Evolutionary conservation across 2,113 vertebrate genomes (phyloP).

Genomic region (Indri indri): DNA sequence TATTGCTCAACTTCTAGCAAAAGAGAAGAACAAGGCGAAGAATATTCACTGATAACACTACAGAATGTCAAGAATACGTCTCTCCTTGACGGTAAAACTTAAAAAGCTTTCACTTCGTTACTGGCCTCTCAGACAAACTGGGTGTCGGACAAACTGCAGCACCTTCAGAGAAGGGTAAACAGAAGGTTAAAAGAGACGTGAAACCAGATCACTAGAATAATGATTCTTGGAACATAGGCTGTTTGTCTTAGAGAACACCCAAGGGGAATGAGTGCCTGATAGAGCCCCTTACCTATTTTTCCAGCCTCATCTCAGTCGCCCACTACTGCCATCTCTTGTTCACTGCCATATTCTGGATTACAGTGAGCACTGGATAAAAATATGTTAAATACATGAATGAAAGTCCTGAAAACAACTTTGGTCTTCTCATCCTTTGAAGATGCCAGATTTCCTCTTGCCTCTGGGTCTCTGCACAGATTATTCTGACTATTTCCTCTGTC

Average conservation of each 20-base stretch:
- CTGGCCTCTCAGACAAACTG: neutral
- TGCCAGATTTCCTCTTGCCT: neutral
- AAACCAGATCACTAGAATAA: neutral
- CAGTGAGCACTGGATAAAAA: neutral
- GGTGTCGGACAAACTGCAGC: neutral
- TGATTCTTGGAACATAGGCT: neutral
- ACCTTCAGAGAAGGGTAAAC: neutral
- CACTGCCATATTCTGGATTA: neutral
- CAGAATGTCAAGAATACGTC: neutral
- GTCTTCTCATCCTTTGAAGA: neutral
- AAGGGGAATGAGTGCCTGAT: neutral
- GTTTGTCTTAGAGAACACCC: neutral
- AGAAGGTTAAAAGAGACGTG: neutral
- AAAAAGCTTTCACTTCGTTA: neutral
- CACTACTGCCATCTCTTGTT: neutral
- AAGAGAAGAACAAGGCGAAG: neutral
- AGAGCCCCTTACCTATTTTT: fast-evolving
- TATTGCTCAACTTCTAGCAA: neutral
- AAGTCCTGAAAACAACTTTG: neutral
- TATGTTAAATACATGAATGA: neutral
- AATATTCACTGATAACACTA: neutral
- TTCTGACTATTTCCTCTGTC: neutral
- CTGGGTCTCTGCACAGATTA: neutral
- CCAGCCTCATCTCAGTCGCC: no score
- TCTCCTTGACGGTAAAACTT: neutral